Base-by-base conservation (phyloP, 2,888 invertebrate genomes). In the Eupithecia inturbata region DNA sequence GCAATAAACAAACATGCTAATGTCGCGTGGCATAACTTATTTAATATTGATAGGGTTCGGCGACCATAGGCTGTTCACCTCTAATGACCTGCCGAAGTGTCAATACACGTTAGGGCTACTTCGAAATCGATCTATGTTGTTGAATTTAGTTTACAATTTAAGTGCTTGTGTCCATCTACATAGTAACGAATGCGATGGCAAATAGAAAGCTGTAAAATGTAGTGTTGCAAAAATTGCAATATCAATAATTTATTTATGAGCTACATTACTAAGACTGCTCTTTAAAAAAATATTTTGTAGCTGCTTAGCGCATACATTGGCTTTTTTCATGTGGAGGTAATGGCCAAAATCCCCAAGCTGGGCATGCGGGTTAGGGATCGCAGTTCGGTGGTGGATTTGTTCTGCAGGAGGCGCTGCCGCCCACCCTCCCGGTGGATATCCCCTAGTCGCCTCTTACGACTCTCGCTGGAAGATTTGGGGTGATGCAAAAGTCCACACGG, bases 11-110 rank as follows among this genome's bases (percentile, higher is more conserved):
- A 57, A 76, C 71, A 73, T 68, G 73, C 71, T 39, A 67, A 60
- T 75, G 75, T 73, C 70, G 71, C 77, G 73, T 74, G 71, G 31
- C 62, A 73, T 62, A 73, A 71, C 77, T 74, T 62, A 60, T 78
- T 73, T 68, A 81, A 81, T 82, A 83, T 84, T 83, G 81, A 85
- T 81, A 63, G 77, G 69, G 84, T 82, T 85, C 83, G 79, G 77
- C 69, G 84, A 79, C 85, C 84, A 82, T 78, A 76, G 85, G 84
- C 78, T 83, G 78, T 85, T 86, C 82, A 85, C 83, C 84, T 78
- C 70, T 36, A 64, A 68, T 62, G 68, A 76, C 76, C 76, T 67
- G 57, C 76, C 77, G 62, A 74, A 70, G 67, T 76, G 74, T 69
- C 71, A 67, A 53, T 68, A 71, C 33, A 49, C 45, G 49, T 62